These are phyloP conservation scores for Embidobia sp. DNA, from an alignment of 2,888 invertebrate species.

Conservation along the genomic window DNA sequence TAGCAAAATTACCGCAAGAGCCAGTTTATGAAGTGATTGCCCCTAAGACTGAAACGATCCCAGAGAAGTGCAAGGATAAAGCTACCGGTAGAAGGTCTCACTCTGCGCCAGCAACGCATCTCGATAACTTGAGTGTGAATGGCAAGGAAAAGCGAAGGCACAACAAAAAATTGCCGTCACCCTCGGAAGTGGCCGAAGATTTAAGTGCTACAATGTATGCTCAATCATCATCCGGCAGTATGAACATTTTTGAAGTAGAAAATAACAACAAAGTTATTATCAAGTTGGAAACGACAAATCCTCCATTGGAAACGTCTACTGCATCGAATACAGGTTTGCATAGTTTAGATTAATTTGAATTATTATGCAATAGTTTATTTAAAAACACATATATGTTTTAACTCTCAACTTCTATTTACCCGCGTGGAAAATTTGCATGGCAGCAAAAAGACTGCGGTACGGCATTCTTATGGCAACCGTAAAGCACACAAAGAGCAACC, in stretches of 20 bases:
- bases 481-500: no score
- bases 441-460: no score
- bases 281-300: conserved; percentile 57
- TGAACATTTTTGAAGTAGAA: conserved; percentile 60
- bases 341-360: no score
- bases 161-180: conserved; percentile 52
- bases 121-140: conserved; percentile 42
- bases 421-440: no score
- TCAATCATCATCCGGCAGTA: conserved; percentile 36
- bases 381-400: no score
- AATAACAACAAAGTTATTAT: conserved; percentile 65
- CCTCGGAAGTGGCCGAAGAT: conserved; percentile 45
- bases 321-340: conserved; percentile 41
- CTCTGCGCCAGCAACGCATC: conserved; percentile 56
- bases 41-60: conserved; percentile 41
- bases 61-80: conserved; percentile 47
- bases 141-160: conserved; percentile 49
- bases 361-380: no score
- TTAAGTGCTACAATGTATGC: conserved; percentile 28
- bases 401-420: no score
- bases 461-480: no score
- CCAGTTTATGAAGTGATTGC: conserved; percentile 63
- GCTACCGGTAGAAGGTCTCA: conserved; percentile 56
- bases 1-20: conserved; percentile 40
- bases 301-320: conserved; percentile 50